Base-by-base conservation (phyloP, 2,113 vertebrate species). In the Pseudolaguvia tuberculata region DNA sequence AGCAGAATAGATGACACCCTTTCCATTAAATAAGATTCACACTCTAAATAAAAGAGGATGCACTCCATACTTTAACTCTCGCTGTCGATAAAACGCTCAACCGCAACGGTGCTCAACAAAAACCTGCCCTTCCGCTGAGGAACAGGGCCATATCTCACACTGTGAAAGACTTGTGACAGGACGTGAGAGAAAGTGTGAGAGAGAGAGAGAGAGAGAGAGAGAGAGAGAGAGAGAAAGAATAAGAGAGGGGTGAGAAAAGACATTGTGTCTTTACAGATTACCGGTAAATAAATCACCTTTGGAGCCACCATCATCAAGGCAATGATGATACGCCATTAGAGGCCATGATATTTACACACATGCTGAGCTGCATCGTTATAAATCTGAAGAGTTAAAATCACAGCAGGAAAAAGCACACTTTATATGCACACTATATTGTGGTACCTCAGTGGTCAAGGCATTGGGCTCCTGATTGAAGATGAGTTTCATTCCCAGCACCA, bases 11-110 rank as follows among this genome's bases (percentile, higher is more conserved):
- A 75, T 73, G 81, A 79, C 78, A 79, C 35, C n/a, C 31, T 78
- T 83, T 82, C 78, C 67, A 80, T 81, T 80, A 81, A 51, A 80
- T 61, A 45, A 81, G 79, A 81, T 81, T 82, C 80, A 80, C 75
- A 74, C 48, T 73, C 82, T 73, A 73, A 81, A 83, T 76, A 78
- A 83, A 83, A 80, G 53, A 76, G 66, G 77, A 80, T 72, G 57
- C 39, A 23, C 59, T 45, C 55, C 69, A 71, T 75, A 67, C 75
- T 77, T 70, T 76, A 50, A 72, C 67, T 68, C 72, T 58, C 74
- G 47, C 57, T 78, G 67, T 83, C 80, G 75, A 83, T 85, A 78
- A 78, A 76, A 56, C 27, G 50, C 78, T 70, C 62, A 70, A 65
- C 76, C 50, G 65, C 25, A 51, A 76, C 76, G 25, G 77, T 77